Evolutionary conservation across 2,797 vertebrate species (phyloP).

Genomic region (Cynopterus sphinx): DNA sequence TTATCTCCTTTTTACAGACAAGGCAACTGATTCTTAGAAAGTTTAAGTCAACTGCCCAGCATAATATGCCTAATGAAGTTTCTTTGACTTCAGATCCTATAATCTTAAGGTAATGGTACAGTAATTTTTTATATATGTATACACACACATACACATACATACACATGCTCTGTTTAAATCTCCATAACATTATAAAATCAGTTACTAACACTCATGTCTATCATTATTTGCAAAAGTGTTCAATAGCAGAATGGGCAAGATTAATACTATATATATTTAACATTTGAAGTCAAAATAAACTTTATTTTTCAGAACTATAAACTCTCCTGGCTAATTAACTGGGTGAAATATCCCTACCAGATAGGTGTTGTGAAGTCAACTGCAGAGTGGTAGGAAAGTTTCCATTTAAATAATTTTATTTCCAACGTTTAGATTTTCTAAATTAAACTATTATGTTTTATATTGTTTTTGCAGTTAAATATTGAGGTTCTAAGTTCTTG

Average conservation of each 20-base stretch:
- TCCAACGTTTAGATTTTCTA: not conserved
- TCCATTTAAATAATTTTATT: slow-evolving; percentile 26
- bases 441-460: not conserved
- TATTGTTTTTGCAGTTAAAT: slow-evolving; percentile 20
- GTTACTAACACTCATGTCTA: not conserved
- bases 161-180: not conserved
- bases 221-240: slow-evolving; percentile 19
- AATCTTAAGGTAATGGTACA: not conserved
- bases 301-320: not conserved
- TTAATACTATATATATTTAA: not conserved
- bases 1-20: not conserved
- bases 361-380: not conserved
- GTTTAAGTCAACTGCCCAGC: not conserved
- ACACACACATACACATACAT: not conserved
- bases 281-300: not conserved
- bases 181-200: not conserved
- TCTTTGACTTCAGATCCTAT: slow-evolving; percentile 3
- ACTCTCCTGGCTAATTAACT: not conserved
- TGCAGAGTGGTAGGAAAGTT: not conserved
- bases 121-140: not conserved
- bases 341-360: not conserved
- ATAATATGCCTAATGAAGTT: not conserved
- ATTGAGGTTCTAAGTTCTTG: not conserved
- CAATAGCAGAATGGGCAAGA: not conserved
- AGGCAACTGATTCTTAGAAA: not conserved